Conservation (phyloP, 2,797 vertebrate species). For the Macropodus opercularis region DNA sequence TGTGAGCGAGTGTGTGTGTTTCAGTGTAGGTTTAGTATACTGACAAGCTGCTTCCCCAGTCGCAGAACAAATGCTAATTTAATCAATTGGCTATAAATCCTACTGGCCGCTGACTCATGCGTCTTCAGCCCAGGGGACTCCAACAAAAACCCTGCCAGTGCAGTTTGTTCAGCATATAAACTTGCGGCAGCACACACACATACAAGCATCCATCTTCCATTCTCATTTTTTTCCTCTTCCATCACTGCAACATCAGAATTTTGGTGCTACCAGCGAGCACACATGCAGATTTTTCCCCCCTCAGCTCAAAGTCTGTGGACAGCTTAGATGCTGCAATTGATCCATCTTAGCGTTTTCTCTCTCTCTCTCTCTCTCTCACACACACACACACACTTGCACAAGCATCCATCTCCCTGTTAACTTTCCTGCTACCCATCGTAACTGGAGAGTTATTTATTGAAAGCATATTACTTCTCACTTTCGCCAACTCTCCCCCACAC, state of each 20-base stretch:
- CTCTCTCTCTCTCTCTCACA: too few species aligned
- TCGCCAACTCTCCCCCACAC: constrained; percentile 14
- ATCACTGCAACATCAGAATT: constrained; percentile 46
- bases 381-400: constrained; percentile 25
- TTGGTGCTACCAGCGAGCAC: constrained; percentile 19
- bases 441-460: constrained; percentile 64
- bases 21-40: constrained; percentile 65
- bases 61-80: constrained; percentile 98
- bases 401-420: constrained; percentile 42
- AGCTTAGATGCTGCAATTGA: constrained; percentile 30
- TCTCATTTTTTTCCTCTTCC: constrained; percentile 45
- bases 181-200: constrained; percentile 3
- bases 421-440: constrained; percentile 47
- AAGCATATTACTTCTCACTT: constrained; percentile 41
- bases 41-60: constrained; percentile 81
- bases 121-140: constrained; percentile 82
- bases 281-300: constrained; percentile 34
- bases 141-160: constrained; percentile 83
- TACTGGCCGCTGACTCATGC: constrained; percentile 93
- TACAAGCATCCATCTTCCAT: constrained; percentile 55
- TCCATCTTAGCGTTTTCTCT: constrained; percentile 18
- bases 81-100: constrained; percentile 96
- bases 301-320: constrained; percentile 27
- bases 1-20: constrained; percentile 45
- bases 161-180: constrained; percentile 74